Percentiles rank a stretch among this genome's conserved stretches.
Evolutionary conservation across 2,797 vertebrate genomes (phyloP).

Genomic region (Cottoperca gobio): DNA sequence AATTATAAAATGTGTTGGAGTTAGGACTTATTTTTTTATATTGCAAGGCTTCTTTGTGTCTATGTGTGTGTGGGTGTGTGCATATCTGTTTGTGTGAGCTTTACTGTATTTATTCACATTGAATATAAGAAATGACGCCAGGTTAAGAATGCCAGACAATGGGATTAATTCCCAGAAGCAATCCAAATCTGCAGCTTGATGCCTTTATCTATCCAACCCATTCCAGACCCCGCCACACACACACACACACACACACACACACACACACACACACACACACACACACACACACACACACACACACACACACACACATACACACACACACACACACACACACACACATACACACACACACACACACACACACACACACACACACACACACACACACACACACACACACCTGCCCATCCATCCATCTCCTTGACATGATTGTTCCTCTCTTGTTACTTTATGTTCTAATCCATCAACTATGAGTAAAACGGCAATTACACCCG

Average conservation of each 20-base stretch:
- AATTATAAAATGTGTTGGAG: slow-evolving; percentile 71
- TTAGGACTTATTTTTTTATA: slow-evolving; percentile 46
- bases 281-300: slow-evolving; percentile 37
- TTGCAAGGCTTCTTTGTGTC: slow-evolving; percentile 41
- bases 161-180: slow-evolving; percentile 80
- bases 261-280: slow-evolving; percentile 1
- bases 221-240: slow-evolving; percentile 15
- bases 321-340: slow-evolving; percentile 42
- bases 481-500: slow-evolving; percentile 91
- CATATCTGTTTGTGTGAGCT: neutral
- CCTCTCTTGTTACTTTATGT: slow-evolving; percentile 90
- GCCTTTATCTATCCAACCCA: slow-evolving; percentile 72
- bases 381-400: slow-evolving; percentile 36
- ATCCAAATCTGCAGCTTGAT: slow-evolving; percentile 74
- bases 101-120: slow-evolving; percentile 46
- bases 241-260: slow-evolving; percentile 9
- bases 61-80: neutral
- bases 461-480: slow-evolving; percentile 90
- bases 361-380: slow-evolving; percentile 6
- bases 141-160: slow-evolving; percentile 63
- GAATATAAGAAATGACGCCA: slow-evolving; percentile 63
- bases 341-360: too few species aligned
- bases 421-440: slow-evolving; percentile 89
- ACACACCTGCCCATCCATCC: slow-evolving; percentile 74
- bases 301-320: slow-evolving; percentile 27